These are phyloP conservation scores for Lacerta viridis DNA, from an alignment of 2,797 vertebrate species.

Conservation along the genomic window DNA sequence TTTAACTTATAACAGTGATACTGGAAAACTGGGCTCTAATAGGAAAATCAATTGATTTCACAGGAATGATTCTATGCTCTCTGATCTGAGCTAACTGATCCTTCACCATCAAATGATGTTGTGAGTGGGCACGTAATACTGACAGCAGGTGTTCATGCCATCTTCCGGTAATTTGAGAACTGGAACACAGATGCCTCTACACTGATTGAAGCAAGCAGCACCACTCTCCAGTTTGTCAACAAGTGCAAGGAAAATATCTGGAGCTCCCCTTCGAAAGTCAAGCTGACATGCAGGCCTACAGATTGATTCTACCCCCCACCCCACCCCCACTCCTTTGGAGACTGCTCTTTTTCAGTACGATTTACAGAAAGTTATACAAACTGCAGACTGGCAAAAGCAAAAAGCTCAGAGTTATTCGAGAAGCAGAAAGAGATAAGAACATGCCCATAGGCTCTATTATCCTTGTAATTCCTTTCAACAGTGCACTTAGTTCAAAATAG, in stretches of 20 bases:
- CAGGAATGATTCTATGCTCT: background rate
- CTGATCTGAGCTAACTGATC: constrained; percentile 12
- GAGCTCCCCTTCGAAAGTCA: background rate
- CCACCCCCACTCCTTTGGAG: background rate
- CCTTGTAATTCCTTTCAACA: background rate
- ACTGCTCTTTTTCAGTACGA: background rate
- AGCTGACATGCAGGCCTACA: background rate
- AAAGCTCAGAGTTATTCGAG: background rate
- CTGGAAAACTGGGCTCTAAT: background rate
- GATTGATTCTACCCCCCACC: background rate
- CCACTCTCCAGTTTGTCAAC: constrained; percentile 29
- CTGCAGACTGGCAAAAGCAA: background rate
- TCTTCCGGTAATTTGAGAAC: constrained; percentile 38
- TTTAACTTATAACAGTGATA: background rate
- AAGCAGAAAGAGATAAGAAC: background rate
- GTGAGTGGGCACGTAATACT: constrained; percentile 26
- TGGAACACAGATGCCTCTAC: constrained; percentile 36
- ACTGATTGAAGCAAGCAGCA: constrained; percentile 27
- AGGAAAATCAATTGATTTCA: background rate
- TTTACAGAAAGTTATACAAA: background rate
- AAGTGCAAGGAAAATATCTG: constrained; percentile 13
- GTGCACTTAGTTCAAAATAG: background rate
- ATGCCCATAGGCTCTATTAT: background rate
- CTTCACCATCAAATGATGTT: constrained; percentile 20
- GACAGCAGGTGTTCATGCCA: constrained; percentile 24